Evolutionary conservation across 2,888 invertebrate genomes (phyloP).

Genomic region (Trissonchulus latispiculum): DNA sequence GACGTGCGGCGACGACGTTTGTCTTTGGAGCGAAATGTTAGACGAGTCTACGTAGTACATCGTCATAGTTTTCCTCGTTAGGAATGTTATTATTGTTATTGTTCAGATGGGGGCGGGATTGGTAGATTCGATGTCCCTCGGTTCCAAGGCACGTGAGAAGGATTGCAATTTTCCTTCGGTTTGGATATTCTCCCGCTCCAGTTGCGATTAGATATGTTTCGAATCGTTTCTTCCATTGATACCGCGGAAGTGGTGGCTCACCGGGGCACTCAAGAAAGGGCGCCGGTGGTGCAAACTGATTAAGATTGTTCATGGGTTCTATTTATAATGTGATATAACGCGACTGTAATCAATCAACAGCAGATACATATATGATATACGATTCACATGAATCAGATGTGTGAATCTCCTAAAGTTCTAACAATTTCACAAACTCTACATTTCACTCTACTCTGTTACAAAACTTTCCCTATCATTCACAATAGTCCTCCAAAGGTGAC

Average conservation of each 20-base stretch:
- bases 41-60: not conserved
- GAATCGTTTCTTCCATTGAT: not conserved
- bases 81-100: not conserved
- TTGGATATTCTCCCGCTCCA: not conserved
- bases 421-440: no score
- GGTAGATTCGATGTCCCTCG: not conserved
- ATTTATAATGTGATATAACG: not conserved
- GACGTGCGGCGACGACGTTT: not conserved
- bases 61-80: not conserved
- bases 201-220: not conserved
- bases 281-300: not conserved
- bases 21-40: not conserved
- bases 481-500: no score
- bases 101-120: not conserved
- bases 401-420: no score
- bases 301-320: not conserved
- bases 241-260: not conserved
- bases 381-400: not conserved
- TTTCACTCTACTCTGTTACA: no score
- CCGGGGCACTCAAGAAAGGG: not conserved
- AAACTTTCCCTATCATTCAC: no score
- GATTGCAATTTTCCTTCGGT: not conserved
- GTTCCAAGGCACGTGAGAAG: not conserved
- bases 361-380: not conserved
- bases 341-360: not conserved